Evolutionary conservation across 2,113 vertebrate species (phyloP).

Genomic region (Parus major): DNA sequence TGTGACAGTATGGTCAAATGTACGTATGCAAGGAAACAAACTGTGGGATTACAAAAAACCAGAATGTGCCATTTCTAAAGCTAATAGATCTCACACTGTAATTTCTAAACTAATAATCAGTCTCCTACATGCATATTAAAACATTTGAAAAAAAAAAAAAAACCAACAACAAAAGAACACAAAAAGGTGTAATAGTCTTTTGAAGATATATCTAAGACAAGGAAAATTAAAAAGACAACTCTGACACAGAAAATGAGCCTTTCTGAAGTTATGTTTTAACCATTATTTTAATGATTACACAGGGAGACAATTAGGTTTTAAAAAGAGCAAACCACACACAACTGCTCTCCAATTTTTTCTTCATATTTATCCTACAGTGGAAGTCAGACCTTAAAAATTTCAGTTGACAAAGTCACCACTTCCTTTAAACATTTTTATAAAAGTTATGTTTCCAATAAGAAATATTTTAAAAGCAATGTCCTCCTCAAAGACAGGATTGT

Average conservation of each 20-base stretch:
- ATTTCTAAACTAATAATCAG: background rate
- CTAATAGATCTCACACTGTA: background rate
- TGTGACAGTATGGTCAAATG: background rate
- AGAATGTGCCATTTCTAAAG: background rate
- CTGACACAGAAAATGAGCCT: background rate
- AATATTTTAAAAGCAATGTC: background rate
- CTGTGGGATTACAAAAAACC: background rate
- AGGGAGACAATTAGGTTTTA: background rate
- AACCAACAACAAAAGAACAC: background rate
- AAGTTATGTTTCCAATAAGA: background rate
- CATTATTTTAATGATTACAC: background rate
- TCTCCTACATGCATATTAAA: background rate
- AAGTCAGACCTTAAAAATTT: background rate
- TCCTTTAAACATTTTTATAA: background rate
- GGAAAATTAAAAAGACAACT: background rate
- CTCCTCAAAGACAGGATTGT: background rate
- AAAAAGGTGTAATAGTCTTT: background rate
- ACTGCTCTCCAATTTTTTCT: background rate
- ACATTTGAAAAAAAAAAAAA: background rate
- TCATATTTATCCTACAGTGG: background rate
- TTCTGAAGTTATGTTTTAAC: background rate
- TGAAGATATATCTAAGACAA: background rate
- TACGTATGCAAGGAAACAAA: background rate
- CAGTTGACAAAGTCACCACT: background rate
- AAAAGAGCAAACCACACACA: background rate